These are phyloP conservation scores for Dexiosoma caninum DNA, from an alignment of 2,888 invertebrate species.

Conservation along the genomic window DNA sequence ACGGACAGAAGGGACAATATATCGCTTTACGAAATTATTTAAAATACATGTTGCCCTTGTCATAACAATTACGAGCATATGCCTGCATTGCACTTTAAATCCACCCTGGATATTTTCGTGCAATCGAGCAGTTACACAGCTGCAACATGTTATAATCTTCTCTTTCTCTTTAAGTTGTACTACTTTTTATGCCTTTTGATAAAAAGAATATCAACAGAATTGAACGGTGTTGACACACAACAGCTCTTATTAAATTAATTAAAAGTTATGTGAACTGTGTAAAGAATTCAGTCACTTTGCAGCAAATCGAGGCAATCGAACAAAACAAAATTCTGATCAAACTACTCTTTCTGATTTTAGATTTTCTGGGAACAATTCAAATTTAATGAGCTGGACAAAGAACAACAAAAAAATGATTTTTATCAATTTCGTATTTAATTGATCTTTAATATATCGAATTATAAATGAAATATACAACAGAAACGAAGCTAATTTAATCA, in stretches of 20 bases:
- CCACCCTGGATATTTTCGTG: no score
- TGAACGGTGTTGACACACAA: conserved; percentile 75
- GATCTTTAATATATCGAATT: not conserved
- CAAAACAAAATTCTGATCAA: not conserved
- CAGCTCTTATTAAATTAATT: conserved; percentile 72
- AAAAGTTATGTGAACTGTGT: conserved; percentile 74
- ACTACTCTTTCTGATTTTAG: not conserved
- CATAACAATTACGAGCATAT: no score
- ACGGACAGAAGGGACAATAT: no score
- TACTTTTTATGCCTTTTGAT: no score
- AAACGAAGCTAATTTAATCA: conserved; percentile 25
- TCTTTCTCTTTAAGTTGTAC: no score
- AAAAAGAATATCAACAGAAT: no score
- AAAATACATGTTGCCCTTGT: no score
- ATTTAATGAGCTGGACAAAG: not conserved
- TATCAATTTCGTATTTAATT: not conserved
- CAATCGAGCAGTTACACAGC: no score
- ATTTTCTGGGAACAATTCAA: not conserved
- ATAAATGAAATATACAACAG: not conserved
- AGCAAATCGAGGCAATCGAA: not conserved
- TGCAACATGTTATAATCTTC: no score
- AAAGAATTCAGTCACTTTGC: conserved; percentile 64
- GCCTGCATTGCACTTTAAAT: no score
- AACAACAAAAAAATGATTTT: not conserved
- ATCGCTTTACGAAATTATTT: no score